These are phyloP conservation scores for Aplocera efformata DNA, from an alignment of 2,888 invertebrate species.

Conservation along the genomic window DNA sequence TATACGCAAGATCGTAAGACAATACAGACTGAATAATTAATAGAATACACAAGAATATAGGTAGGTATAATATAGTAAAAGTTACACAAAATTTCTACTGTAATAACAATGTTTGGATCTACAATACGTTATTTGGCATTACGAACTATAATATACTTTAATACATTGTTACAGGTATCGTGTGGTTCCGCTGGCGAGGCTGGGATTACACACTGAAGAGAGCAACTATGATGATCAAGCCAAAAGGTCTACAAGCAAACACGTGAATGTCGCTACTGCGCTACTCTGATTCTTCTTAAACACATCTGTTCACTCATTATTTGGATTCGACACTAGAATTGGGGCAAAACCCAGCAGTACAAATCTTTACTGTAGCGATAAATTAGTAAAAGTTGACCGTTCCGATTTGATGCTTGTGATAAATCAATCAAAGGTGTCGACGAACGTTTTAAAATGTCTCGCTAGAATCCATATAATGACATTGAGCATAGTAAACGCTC, in stretches of 20 bases:
- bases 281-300: constrained; percentile 33
- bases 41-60: no score
- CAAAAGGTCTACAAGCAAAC: constrained; percentile 82
- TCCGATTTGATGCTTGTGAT: constrained; percentile 1
- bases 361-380: background rate
- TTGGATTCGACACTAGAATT: constrained; percentile 47
- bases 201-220: constrained; percentile 96
- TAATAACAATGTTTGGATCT: no score
- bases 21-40: no score
- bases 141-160: no score
- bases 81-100: no score
- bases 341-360: background rate
- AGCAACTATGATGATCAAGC: constrained; percentile 95
- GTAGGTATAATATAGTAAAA: no score
- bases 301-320: constrained; percentile 66
- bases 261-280: constrained; percentile 51
- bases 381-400: no score
- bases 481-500: constrained; percentile 59
- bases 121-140: no score
- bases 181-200: constrained; percentile 97
- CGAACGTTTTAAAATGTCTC: no score
- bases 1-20: no score
- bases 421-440: no score
- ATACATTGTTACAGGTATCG: constrained; percentile 83
- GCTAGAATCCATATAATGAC: constrained; percentile 60